These are phyloP conservation scores for Sminthurides aquaticus DNA, from an alignment of 2,888 invertebrate genomes.

Conservation along the genomic window DNA sequence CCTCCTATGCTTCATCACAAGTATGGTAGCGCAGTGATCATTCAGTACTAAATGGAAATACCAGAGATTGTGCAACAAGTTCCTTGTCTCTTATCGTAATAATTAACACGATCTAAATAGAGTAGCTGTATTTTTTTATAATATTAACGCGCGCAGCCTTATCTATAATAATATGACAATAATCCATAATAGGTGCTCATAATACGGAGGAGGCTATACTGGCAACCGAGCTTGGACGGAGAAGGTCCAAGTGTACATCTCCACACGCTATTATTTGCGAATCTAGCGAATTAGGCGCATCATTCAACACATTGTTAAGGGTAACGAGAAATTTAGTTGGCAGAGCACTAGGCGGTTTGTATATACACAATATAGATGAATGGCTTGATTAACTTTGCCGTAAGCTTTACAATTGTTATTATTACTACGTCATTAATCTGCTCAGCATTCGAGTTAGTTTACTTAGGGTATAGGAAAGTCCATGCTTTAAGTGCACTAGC, in stretches of 20 bases:
- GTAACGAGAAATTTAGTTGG: background rate
- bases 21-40: background rate
- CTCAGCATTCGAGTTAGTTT: background rate
- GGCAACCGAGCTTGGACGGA: constrained; percentile 1
- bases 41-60: background rate
- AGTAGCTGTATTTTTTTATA: background rate
- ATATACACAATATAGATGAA: background rate
- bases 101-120: background rate
- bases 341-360: background rate
- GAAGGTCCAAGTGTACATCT: background rate
- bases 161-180: background rate
- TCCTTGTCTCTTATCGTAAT: background rate
- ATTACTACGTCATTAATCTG: background rate
- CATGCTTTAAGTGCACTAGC: background rate
- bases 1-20: background rate
- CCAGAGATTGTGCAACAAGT: background rate
- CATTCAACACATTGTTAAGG: background rate
- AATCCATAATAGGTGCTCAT: background rate
- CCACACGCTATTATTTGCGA: background rate
- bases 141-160: background rate
- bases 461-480: background rate
- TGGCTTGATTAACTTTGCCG: background rate
- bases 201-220: background rate
- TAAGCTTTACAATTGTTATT: background rate
- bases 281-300: background rate